These are phyloP conservation scores for Dinomys branickii DNA, from an alignment of 2,113 vertebrate species.

Conservation along the genomic window DNA sequence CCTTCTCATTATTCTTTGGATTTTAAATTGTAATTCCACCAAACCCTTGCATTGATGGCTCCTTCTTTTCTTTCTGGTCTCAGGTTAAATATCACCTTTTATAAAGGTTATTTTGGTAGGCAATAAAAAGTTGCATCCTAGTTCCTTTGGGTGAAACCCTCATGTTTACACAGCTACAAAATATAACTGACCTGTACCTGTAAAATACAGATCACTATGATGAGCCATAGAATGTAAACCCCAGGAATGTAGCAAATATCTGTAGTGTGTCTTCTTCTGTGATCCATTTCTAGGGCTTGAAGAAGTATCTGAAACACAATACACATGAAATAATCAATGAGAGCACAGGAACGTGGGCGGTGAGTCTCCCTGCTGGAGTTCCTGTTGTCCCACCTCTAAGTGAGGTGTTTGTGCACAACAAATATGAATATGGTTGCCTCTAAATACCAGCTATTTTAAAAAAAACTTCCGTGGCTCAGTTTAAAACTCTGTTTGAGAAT, in stretches of 20 bases:
- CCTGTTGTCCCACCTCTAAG: neutral
- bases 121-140: neutral
- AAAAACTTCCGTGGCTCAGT: neutral
- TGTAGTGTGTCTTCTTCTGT: neutral
- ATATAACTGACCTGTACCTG: neutral
- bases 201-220: neutral
- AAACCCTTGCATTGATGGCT: neutral
- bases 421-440: neutral
- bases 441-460: neutral
- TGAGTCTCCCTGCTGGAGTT: neutral
- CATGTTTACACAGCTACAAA: neutral
- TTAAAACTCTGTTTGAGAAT: constrained; percentile 14
- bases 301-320: neutral
- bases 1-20: neutral
- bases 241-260: accelerated
- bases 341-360: neutral
- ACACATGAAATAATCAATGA: neutral
- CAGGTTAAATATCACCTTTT: neutral
- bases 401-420: neutral
- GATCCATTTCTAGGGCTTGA: neutral
- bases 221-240: neutral
- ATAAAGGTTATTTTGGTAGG: neutral
- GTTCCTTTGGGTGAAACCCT: neutral
- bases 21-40: neutral
- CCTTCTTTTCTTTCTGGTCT: neutral